Evolutionary conservation across 64 coral and sea anemone species (phyloP).

Genomic region (Montipora sp.): DNA sequence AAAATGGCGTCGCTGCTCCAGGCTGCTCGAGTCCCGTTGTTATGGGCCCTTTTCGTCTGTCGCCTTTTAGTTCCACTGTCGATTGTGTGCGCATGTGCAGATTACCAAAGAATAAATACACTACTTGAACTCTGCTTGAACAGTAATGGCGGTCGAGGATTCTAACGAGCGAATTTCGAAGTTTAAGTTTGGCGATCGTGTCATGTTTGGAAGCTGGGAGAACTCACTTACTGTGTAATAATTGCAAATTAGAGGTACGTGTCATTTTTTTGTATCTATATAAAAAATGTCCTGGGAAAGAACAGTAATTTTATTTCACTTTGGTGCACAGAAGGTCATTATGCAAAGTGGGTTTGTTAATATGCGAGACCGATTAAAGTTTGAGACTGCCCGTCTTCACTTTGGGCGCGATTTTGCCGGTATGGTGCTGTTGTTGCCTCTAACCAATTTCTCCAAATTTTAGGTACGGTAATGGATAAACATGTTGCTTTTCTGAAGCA

Average conservation of each 20-base stretch:
- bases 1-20: too few species aligned
- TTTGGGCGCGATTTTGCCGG: not conserved
- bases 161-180: too few species aligned
- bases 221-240: not conserved
- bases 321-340: not conserved
- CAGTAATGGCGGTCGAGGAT: too few species aligned
- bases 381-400: not conserved
- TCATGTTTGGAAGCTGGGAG: not conserved
- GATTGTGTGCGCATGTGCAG: too few species aligned
- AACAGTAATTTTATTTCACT: not conserved
- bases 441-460: too few species aligned
- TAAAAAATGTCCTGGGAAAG: not conserved
- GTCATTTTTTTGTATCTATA: not conserved
- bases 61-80: too few species aligned
- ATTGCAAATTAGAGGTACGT: not conserved
- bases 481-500: not conserved
- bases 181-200: too few species aligned
- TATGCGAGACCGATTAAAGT: not conserved
- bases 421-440: not conserved
- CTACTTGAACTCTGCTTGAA: too few species aligned
- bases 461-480: not conserved
- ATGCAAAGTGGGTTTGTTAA: not conserved
- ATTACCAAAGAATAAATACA: too few species aligned
- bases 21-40: too few species aligned
- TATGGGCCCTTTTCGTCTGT: too few species aligned